phyloP scores from a whole-genome alignment of 2,888 invertebrate species.

The Brenthis daphne region DNA sequence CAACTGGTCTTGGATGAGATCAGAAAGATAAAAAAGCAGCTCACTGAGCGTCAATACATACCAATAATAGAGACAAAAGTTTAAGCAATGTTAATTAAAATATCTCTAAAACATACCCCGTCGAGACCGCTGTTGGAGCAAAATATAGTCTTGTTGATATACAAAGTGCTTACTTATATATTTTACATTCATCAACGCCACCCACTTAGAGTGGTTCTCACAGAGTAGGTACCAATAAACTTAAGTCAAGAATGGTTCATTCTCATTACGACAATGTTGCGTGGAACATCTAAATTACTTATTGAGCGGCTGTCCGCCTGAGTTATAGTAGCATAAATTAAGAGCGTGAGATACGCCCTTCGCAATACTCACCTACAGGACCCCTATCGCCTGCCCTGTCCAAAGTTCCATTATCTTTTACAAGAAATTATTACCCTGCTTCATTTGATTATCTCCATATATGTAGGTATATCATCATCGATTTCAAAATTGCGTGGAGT shows the following conservation, averaged over 20 bases:
- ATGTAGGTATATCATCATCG: conserved; percentile 37
- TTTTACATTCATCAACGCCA: conserved; percentile 1
- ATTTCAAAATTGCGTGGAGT: conserved; percentile 44
- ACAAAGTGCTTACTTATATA: neutral
- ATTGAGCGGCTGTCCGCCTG: conserved; percentile 72
- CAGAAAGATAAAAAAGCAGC: conserved; percentile 35
- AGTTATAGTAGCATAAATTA: conserved; percentile 80
- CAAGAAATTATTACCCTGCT: conserved; percentile 52
- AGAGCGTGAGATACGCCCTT: conserved; percentile 63
- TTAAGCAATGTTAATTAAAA: conserved; percentile 1
- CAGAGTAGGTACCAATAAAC: conserved; percentile 27
- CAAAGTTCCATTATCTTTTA: conserved; percentile 51
- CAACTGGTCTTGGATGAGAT: conserved; percentile 24
- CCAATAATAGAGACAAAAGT: neutral
- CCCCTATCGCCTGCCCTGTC: conserved; percentile 44
- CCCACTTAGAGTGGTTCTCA: conserved; percentile 6
- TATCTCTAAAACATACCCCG: neutral
- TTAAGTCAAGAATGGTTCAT: conserved; percentile 50
- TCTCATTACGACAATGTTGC: conserved; percentile 80
- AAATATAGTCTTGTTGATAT: neutral
- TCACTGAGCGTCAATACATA: conserved; percentile 21
- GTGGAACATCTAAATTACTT: conserved; percentile 78
- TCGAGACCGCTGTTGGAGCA: no score
- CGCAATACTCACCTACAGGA: conserved; percentile 56
- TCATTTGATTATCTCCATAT: conserved; percentile 48